phyloP scores from a whole-genome alignment of 2,888 invertebrate species.

The Heliconius ismenius region DNA sequence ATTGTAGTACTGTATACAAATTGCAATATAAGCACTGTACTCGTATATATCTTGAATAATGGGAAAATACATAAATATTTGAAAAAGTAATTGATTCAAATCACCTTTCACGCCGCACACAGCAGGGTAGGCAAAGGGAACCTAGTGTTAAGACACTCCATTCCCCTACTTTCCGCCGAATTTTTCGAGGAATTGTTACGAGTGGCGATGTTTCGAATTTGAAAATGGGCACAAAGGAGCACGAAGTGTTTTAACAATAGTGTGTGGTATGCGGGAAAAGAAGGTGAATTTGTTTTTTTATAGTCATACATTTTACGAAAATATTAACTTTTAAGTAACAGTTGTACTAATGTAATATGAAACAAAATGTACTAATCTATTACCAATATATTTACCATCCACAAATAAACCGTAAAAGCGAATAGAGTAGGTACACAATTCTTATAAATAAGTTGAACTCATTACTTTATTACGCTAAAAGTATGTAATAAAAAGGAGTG shows the following conservation, averaged over 20 bases:
- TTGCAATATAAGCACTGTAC: background rate
- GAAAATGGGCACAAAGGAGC: no score
- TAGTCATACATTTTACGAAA: background rate
- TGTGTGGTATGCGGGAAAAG: no score
- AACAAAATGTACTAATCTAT: background rate
- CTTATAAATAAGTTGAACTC: slow-evolving; percentile 24
- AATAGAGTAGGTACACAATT: background rate
- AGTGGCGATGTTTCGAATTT: no score
- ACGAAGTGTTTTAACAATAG: no score
- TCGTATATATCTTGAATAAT: background rate
- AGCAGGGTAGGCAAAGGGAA: no score
- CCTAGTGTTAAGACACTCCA: no score
- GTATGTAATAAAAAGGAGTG: slow-evolving; percentile 48
- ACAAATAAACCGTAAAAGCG: slow-evolving; percentile 1
- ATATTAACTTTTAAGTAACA: background rate
- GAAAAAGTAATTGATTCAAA: background rate
- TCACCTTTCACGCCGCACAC: no score
- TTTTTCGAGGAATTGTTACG: no score
- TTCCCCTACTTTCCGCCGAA: no score
- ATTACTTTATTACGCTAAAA: slow-evolving; percentile 39
- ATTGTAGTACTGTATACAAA: background rate
- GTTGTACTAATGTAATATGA: no score
- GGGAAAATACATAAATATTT: background rate
- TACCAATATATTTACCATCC: background rate
- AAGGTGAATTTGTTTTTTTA: no score